A percentile compares a stretch with the other conserved stretches of the same genome.
phyloP scores from a whole-genome alignment of 2,888 invertebrate species.

The Patella ulyssiponensis region DNA sequence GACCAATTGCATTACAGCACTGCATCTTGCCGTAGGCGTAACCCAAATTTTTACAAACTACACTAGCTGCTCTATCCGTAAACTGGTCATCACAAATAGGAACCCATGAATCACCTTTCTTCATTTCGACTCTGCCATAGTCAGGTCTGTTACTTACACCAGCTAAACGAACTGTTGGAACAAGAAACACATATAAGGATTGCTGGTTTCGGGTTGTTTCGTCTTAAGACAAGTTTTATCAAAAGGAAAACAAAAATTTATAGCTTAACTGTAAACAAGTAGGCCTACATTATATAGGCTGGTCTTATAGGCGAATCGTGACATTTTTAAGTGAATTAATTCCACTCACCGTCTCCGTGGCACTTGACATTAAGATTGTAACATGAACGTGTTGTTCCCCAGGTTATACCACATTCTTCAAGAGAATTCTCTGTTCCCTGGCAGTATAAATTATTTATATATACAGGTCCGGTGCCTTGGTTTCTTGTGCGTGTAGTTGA shows the following conservation, averaged over 20 bases:
- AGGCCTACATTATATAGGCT: no score
- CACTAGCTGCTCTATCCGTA: constrained; percentile 42
- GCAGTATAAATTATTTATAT: constrained; percentile 34
- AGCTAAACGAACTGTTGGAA: constrained; percentile 48
- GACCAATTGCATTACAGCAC: constrained; percentile 53
- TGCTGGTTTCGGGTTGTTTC: background rate
- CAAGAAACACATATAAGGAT: background rate
- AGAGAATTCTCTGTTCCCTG: constrained; percentile 27
- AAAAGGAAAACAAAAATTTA: no score
- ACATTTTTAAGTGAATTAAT: no score
- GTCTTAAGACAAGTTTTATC: no score
- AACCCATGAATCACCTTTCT: constrained; percentile 49
- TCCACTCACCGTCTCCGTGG: background rate
- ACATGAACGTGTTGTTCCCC: constrained; percentile 14
- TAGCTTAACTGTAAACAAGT: no score
- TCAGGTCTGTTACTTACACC: constrained; percentile 42
- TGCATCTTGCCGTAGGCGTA: constrained; percentile 46
- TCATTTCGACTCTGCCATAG: constrained; percentile 56
- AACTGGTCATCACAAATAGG: constrained; percentile 56
- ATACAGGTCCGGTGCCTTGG: constrained; percentile 11
- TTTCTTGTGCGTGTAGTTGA: background rate
- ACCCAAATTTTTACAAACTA: constrained; percentile 54
- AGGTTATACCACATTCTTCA: constrained; percentile 23
- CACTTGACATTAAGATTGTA: background rate
- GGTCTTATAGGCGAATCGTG: no score